phyloP scores from a whole-genome alignment of 2,888 invertebrate species.

The Spilarctia lutea region DNA sequence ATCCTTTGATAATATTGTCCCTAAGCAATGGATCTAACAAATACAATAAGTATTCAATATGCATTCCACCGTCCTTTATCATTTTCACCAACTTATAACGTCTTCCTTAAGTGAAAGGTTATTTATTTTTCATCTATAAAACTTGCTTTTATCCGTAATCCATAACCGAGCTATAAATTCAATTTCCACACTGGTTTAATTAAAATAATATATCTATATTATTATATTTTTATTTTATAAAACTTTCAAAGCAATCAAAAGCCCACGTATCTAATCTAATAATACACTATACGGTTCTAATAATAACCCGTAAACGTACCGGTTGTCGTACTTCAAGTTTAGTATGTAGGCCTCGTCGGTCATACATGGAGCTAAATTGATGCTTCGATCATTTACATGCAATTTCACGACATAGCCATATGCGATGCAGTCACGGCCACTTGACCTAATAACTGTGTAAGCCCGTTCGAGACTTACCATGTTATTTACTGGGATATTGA shows the following conservation, averaged over 20 bases:
- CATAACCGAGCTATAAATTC: background rate
- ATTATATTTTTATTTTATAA: background rate
- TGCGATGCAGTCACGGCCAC: constrained; percentile 51
- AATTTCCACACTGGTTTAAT: background rate
- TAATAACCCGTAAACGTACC: constrained; percentile 18
- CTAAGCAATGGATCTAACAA: too few relatives aligned
- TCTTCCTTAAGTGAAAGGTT: background rate
- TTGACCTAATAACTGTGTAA: constrained; percentile 67
- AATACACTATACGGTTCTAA: constrained; percentile 17
- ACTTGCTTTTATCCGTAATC: background rate
- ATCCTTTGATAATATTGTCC: too few relatives aligned
- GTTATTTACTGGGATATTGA: background rate
- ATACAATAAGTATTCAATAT: too few relatives aligned
- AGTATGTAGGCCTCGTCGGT: constrained; percentile 51
- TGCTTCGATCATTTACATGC: constrained; percentile 69
- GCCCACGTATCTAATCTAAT: constrained; percentile 9
- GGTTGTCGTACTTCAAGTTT: constrained; percentile 37
- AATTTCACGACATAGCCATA: constrained; percentile 71
- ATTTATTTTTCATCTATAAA: background rate
- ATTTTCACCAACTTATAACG: too few relatives aligned
- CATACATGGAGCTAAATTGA: constrained; percentile 63
- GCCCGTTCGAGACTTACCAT: constrained; percentile 13
- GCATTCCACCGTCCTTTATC: too few relatives aligned
- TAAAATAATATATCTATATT: background rate
- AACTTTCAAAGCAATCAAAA: constrained; percentile 7